Conservation (phyloP, 1,140 invertebrate genomes). For the Armadillidium nasatum region DNA sequence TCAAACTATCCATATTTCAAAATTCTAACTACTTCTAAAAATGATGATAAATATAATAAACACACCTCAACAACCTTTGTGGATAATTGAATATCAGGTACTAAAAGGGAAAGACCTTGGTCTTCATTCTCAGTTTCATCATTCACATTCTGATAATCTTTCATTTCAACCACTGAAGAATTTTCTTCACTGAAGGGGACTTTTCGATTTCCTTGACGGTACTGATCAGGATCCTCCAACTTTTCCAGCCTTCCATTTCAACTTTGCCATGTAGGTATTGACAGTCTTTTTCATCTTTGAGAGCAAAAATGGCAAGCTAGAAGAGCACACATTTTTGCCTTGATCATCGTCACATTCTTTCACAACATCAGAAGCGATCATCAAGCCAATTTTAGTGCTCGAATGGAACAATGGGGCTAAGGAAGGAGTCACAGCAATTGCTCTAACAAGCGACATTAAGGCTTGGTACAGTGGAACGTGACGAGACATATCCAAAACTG, state of each 20-base stretch:
- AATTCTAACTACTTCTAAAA: too few relatives aligned
- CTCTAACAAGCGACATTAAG: slow-evolving; percentile 72
- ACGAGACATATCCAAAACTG: slow-evolving; percentile 86
- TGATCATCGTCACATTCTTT: slow-evolving; percentile 47
- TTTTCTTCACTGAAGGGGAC: not conserved
- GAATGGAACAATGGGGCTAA: slow-evolving; percentile 59
- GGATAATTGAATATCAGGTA: slow-evolving; percentile 80
- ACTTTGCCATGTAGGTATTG: slow-evolving; percentile 78
- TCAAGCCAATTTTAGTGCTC: slow-evolving; percentile 44
- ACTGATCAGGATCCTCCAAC: not conserved
- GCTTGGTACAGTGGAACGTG: slow-evolving; percentile 87
- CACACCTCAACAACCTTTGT: slow-evolving; percentile 62
- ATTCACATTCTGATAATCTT: not conserved
- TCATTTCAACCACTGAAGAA: not conserved
- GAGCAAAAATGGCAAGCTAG: slow-evolving; percentile 64
- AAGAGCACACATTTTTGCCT: slow-evolving; percentile 26
- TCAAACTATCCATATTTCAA: too few relatives aligned
- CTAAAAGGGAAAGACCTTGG: slow-evolving; percentile 77
- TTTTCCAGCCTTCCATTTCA: slow-evolving; percentile 57
- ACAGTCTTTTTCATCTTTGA: slow-evolving; percentile 84
- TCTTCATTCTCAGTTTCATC: slow-evolving; percentile 55
- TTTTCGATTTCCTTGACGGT: not conserved
- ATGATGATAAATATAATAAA: too few relatives aligned
- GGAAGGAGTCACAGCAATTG: slow-evolving; percentile 65
- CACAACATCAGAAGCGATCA: not conserved